Base-by-base conservation (phyloP, 2,888 invertebrate genomes). In the Thymelicus acteon region DNA sequence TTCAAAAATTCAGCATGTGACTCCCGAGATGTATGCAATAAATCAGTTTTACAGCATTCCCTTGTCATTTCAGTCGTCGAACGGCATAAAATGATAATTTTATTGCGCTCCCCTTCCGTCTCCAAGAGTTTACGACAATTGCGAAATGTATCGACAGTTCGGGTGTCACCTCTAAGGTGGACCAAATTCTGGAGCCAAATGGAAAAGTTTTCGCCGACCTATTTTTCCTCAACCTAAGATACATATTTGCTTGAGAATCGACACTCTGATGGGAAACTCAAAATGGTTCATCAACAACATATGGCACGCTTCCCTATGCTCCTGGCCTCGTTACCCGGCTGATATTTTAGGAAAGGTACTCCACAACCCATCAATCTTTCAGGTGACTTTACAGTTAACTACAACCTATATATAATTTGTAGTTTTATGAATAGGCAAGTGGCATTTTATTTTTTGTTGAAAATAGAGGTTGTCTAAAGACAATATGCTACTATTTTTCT, bases 31-130 rank as follows among this genome's bases (percentile, higher is more conserved):
- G 92, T 90, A 82, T 88, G 86, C 88, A 90, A 93, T 93, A 93
- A 93, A 93, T 93, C 93, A 93, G 92, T 90, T 93, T 93, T 93
- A 93, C 93, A 93, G 87, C 93, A 92, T 92, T 92, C 92, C 89
- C 82, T 90, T 91, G 93, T 93, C 93, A 92, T 93, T 93, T 93
- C 93, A 92, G 91, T 91, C 93, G 91, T 91, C 91, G 92, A 92
- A 92, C 89, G 92, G 88, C 92, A 91, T 93, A 93, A 93, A 93
- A 93, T 93, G 91, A 93, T 93, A 93, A 93, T 93, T 93, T 93
- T 92, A 93, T 88, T 87, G 90, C 90, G 85, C 85, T 91, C 92
- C 90, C 92, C 92, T 93, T 93, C 93, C 93, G 91, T 90, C 92
- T 92, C 78, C 87, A 84, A 80, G 84, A 88, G 85, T 93, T 93